Percentiles rank a stretch among this genome's conserved stretches.
Evolutionary conservation across 2,113 vertebrate genomes (phyloP).

Genomic region (Panthera leo): DNA sequence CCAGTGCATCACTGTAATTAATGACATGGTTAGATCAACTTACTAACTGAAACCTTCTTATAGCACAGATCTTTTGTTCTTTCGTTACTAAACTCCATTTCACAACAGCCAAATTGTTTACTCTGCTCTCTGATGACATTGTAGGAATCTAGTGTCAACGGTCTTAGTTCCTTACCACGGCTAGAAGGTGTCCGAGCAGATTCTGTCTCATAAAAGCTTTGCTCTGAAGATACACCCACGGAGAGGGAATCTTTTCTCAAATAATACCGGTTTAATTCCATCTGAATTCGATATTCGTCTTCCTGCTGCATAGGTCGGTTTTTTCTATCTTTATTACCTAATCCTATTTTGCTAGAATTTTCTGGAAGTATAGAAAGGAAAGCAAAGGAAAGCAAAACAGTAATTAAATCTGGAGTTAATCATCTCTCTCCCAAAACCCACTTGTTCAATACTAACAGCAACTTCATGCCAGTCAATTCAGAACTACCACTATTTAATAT

Average conservation of each 20-base stretch:
- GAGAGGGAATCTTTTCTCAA: slow-evolving; percentile 92
- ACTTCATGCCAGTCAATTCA: background rate
- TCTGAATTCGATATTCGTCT: slow-evolving; percentile 96
- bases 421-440: slow-evolving; percentile 33
- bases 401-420: slow-evolving; percentile 48
- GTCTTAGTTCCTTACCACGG: slow-evolving; percentile 87
- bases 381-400: slow-evolving; percentile 60
- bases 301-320: slow-evolving; percentile 97
- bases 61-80: background rate
- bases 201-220: slow-evolving; percentile 95
- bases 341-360: slow-evolving; percentile 88
- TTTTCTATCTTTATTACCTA: slow-evolving; percentile 91
- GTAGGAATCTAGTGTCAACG: background rate
- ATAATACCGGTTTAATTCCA: slow-evolving; percentile 94
- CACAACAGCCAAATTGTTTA: background rate
- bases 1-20: background rate
- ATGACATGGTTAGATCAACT: background rate
- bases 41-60: background rate
- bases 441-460: slow-evolving; percentile 3
- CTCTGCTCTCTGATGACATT: background rate
- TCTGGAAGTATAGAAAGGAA: slow-evolving; percentile 82
- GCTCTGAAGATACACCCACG: slow-evolving; percentile 87
- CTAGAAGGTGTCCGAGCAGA: slow-evolving; percentile 93
- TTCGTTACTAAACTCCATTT: background rate
- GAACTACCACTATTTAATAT: background rate